Evolutionary conservation across 2,888 invertebrate species (phyloP), one percentile per base, ranked within the genome.

Genomic region (Cephus nigrinus): DNA sequence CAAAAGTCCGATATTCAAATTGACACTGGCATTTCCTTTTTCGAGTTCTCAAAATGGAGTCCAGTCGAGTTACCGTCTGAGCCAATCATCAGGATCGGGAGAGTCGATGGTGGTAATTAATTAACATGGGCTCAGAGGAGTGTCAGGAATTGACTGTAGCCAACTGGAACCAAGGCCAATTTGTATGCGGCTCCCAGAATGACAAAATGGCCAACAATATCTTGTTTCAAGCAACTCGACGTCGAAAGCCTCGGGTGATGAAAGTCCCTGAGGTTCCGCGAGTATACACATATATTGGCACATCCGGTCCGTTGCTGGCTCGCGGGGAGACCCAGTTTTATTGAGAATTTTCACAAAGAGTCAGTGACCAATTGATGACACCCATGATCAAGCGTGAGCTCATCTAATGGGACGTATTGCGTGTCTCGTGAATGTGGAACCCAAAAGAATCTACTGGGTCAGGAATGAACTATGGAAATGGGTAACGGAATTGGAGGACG

Each of bases 401-500:
- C 23, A 55, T 55, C 55, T 1, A 23, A 5, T 55, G 23, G 23
- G 23, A 55, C 23, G 5, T 9, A 23, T 23, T 23, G 55, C 9
- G 23, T 9, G 55, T 2, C 23, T 1, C 2, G 55, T 9, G 23
- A 1, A 15, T 15, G 23, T 23, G 9, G 2, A 2, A 5, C 55
- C 23, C 23, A 23, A 55, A 55, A 23, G 55, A 9, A 23, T 23
- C 55, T 55, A 55, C 23, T 55, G 55, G 55, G 55, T 55, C 55
- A 23, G 55, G 9, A 23, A 23, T 71, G 31, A 33, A 71, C 31
- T 23, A 30, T 71, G 71, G 33, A 71, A 33, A 15, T 33, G 30
- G 31, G 11, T 71, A 71, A 71, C 71, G 71, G 71, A 71, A 9
- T 33, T 33, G 80, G 75, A 78, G 78, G 78, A 78, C 74, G 77